Evolutionary conservation across 1,140 invertebrate species (phyloP).

Genomic region (Stegodyphus dumicola): DNA sequence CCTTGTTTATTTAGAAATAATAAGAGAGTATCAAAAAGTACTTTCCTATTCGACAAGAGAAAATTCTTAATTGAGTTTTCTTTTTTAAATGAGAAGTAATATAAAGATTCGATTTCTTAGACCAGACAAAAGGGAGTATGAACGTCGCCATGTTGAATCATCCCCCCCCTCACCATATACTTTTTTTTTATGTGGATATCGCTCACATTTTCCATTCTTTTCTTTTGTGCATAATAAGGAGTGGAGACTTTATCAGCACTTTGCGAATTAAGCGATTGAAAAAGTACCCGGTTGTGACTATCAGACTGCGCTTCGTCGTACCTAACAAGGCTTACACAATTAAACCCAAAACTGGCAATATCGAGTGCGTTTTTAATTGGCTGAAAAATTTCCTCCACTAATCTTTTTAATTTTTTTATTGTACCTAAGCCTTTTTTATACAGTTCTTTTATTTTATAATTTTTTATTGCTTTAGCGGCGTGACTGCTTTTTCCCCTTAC

Average conservation of each 20-base stretch:
- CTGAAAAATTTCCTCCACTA: constrained; percentile 60
- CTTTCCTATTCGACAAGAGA: too few relatives aligned
- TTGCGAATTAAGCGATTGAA: constrained; percentile 57
- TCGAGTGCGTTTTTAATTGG: constrained; percentile 61
- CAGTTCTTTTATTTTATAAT: constrained; percentile 8
- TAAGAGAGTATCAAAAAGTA: too few relatives aligned
- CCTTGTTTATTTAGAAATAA: too few relatives aligned
- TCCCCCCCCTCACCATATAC: too few relatives aligned
- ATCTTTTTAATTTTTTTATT: constrained; percentile 51
- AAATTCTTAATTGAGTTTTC: too few relatives aligned
- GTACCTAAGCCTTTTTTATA: background rate
- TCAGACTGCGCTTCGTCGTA: constrained; percentile 27
- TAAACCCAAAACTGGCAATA: constrained; percentile 53
- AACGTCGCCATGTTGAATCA: background rate
- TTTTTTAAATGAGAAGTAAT: too few relatives aligned
- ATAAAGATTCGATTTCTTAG: background rate
- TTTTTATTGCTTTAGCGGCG: background rate
- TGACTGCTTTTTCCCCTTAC: background rate
- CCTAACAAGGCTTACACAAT: constrained; percentile 60
- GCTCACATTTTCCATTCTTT: background rate
- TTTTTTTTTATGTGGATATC: too few relatives aligned
- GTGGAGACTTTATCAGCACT: constrained; percentile 56
- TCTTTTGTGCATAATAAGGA: constrained; percentile 50
- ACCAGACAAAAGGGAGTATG: background rate
- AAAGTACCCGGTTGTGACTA: constrained; percentile 44